Base-by-base conservation (phyloP, 1,140 invertebrate species). In the Radopholus similis region DNA sequence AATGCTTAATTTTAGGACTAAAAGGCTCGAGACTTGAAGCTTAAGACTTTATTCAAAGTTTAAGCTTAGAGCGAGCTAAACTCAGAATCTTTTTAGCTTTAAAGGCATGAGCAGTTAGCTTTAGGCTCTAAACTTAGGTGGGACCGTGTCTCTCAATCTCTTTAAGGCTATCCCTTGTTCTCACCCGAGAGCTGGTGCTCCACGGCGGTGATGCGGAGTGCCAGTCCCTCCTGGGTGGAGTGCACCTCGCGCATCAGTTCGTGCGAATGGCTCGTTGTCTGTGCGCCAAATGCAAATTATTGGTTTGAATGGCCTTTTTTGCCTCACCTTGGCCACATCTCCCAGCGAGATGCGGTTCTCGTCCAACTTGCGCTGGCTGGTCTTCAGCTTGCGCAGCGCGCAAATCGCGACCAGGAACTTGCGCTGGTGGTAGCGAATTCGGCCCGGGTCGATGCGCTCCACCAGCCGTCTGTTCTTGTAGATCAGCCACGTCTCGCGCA, bases 351-450 rank as follows among this genome's bases (percentile, higher is more conserved):
- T 97, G 74, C 94, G 92, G 84, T 97, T 97, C 84, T 99, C 95
- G 89, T 95, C 94, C 77, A 99, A 85, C 86, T 98, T 99, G 84
- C 95, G 87, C 87, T 99, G 95, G 87, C 97, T 95, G 91, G 97
- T 95, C 87, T 97, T 97, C 40, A 97, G 93, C 88, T 97, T 95
- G 83, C 95, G 87, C 84, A 98, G 89, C 85, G 93, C 91, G 86
- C 98, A 97, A 86, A 99, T 99, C 74, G 96, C 95, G 83, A 97
- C 88, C 64, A 99, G 89, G 86, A 99, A 99, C 87, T 99, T 99
- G 85, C 96, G 88, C 86, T 98, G 96, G 85, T 99, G 96, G 63
- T 93, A 91, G 80, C 96, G 87, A 73, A 99, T 95, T 84, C 92
- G 89, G 66, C 91, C 90, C 54, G 91, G 89, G 86, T 96, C 95